Conservation (phyloP, 37 sponge, comb jelly and placozoan species). For the Cladorhizidae sp. region DNA sequence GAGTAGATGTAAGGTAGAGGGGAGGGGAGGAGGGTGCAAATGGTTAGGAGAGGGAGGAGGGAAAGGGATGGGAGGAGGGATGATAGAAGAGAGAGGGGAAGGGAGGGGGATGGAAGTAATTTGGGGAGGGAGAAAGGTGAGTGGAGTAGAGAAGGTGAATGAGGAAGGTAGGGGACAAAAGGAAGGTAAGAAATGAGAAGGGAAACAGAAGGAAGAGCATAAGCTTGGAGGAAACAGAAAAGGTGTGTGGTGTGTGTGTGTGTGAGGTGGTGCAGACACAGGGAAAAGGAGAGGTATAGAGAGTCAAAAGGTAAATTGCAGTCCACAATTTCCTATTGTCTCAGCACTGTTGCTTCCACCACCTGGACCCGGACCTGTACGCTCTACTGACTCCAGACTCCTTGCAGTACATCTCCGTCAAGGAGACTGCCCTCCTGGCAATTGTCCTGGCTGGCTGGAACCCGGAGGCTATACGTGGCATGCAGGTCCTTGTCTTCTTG, state of each 20-base stretch:
- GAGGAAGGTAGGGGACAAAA: neutral
- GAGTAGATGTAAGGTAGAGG: neutral
- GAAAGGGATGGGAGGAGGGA: neutral
- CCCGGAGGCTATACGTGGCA: slow-evolving; percentile 62
- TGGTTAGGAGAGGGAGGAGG: neutral
- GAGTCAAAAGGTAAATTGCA: neutral
- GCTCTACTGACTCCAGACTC: neutral
- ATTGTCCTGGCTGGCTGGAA: slow-evolving; percentile 50
- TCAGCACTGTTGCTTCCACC: neutral
- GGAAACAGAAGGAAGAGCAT: no score
- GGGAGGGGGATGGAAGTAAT: no score
- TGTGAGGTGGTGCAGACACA: neutral
- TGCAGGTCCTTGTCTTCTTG: slow-evolving; percentile 70
- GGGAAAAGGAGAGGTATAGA: neutral
- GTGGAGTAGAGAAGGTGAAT: no score
- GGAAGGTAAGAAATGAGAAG: no score
- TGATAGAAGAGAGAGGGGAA: neutral
- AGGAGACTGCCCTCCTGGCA: slow-evolving; percentile 29
- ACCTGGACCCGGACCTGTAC: slow-evolving; percentile 8
- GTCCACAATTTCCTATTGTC: neutral
- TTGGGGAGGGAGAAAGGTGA: no score
- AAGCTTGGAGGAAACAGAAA: no score
- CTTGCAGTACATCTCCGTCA: slow-evolving; percentile 24
- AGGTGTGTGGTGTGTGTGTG: neutral
- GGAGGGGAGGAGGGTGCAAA: neutral